Base-by-base conservation (phyloP, 23 tunicate genomes). In the Clavelina lepadiformis region DNA sequence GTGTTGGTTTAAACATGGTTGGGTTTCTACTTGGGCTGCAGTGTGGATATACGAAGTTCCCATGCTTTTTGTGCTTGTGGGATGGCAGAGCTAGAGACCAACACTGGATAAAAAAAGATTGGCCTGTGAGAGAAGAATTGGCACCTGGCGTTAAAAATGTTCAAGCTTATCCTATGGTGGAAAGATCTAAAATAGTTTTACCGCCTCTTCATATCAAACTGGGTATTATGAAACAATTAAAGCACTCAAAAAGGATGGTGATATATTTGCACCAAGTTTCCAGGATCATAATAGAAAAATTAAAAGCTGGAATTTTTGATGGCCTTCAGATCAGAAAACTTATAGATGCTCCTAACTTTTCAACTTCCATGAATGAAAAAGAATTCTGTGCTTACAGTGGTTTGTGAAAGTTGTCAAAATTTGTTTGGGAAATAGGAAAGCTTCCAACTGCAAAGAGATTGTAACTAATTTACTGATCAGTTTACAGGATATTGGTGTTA, bases 161-260 rank as follows among this genome's bases (percentile, higher is more conserved):
- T 63, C 51, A 35, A 63, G 25, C 69, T 37, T 28, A 37, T 8
- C 26, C 26, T 35, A 51, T 35, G 24, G 69, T 37, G 69, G 65
- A 63, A 63, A 63, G 51, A 63, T 63, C 51, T 13, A 63, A 63
- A 63, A 63, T 63, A 28, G 27, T 63, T 35, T 63, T 63, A 35
- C 69, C 24, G 37, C 69, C 69, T 7, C 69, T 63, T 35, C 69
- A 63, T 37, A 63, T 63, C 51, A 63, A 63, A 28, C 23, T 63
- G 69, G 69, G 69, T 35, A 53, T 53, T 6, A 53, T 6, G 24
- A 53, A 53, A 11, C 21, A 18, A 6, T 35, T 36, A 63, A 63
- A 63, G 51, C 69, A 63, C 50, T 63, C 50, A 37, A 23, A 28
- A 35, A 63, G 26, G 69, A 63, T 35, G 69, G 69, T 35, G 51